These are phyloP conservation scores for Pantherophis guttatus DNA, from an alignment of 2,113 vertebrate genomes.

Conservation along the genomic window DNA sequence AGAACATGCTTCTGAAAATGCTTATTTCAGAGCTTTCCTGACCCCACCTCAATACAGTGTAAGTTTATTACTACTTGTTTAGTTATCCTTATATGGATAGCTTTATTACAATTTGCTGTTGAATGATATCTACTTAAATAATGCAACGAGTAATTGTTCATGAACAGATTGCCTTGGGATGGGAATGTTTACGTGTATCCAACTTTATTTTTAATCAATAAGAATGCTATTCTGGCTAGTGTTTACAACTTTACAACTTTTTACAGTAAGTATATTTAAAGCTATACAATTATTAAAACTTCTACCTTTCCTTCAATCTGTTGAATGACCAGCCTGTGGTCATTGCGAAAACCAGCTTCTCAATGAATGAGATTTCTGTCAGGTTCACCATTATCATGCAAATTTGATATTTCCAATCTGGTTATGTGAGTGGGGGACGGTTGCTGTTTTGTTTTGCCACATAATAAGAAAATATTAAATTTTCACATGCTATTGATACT, in stretches of 20 bases:
- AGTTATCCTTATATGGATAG: background rate
- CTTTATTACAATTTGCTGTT: background rate
- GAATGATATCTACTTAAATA: background rate
- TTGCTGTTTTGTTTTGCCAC: background rate
- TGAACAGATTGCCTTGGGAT: background rate
- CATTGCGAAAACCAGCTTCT: background rate
- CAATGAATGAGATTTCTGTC: background rate
- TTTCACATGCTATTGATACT: background rate
- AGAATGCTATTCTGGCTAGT: background rate
- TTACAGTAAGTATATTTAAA: slow-evolving; percentile 8
- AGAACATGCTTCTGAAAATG: background rate
- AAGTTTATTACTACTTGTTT: background rate
- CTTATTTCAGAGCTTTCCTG: background rate
- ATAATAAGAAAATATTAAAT: background rate
- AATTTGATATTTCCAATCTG: background rate
- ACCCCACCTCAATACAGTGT: background rate
- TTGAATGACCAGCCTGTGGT: background rate
- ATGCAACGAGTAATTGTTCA: background rate
- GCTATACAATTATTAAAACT: background rate
- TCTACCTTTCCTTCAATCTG: background rate
- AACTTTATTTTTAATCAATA: background rate
- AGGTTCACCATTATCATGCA: background rate
- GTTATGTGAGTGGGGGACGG: background rate
- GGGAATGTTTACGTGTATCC: background rate
- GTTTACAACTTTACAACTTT: background rate